Conservation (phyloP, 2,113 vertebrate genomes). For the Ciconia boyciana region DNA sequence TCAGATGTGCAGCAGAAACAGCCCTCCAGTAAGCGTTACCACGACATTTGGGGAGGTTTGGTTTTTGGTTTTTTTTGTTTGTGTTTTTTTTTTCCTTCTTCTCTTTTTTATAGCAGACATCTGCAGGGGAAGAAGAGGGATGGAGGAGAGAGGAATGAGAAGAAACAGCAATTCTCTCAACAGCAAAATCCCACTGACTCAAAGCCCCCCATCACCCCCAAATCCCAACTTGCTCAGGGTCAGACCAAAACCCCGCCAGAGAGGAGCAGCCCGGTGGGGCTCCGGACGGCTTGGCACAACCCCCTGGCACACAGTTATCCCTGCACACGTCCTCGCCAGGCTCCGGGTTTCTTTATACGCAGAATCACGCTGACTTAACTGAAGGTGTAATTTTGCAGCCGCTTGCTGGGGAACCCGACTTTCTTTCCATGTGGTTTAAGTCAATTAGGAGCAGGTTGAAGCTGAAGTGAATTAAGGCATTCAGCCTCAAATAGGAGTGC, state of each 20-base stretch:
- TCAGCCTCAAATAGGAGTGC: neutral
- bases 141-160: neutral
- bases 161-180: neutral
- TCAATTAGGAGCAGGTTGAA: slow-evolving; percentile 59
- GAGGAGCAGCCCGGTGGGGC: neutral
- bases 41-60: slow-evolving; percentile 27
- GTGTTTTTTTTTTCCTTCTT: neutral
- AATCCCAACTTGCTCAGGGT: neutral
- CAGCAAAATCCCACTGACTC: neutral
- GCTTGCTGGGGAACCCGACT: slow-evolving; percentile 4
- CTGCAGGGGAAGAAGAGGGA: slow-evolving; percentile 25
- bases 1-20: slow-evolving; percentile 60
- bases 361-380: neutral
- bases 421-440: slow-evolving; percentile 41
- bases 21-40: slow-evolving; percentile 46
- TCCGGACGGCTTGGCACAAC: neutral
- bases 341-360: neutral
- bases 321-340: neutral
- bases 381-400: slow-evolving; percentile 30
- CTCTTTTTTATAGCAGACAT: slow-evolving; percentile 45
- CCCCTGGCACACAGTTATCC: neutral
- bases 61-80: neutral
- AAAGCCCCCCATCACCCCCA: neutral
- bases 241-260: neutral
- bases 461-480: slow-evolving; percentile 53